phyloP scores from a whole-genome alignment of 30 jellyfish, hydroid and myxozoan genomes.

The Pseudorhiza aurosa region DNA sequence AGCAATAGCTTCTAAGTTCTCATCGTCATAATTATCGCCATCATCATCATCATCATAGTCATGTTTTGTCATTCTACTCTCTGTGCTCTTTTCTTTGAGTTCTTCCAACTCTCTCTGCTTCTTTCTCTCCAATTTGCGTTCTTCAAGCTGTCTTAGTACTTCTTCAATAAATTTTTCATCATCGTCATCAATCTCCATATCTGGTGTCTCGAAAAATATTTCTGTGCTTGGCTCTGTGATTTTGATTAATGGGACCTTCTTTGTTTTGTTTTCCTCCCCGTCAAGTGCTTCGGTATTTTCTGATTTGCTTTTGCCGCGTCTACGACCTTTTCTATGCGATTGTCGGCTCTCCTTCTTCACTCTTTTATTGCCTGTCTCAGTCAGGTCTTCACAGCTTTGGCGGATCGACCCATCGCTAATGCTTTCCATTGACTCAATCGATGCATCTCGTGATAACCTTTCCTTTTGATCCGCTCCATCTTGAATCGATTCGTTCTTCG shows the following conservation, averaged over 20 bases:
- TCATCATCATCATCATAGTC: constrained; percentile 7
- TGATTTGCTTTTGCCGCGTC: background rate
- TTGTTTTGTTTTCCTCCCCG: constrained; percentile 3
- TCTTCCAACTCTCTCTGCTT: constrained; percentile 44
- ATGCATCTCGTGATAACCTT: background rate
- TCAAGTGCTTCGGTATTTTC: background rate
- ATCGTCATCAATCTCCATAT: constrained; percentile 57
- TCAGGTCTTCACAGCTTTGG: background rate
- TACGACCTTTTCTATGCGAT: constrained; percentile 11
- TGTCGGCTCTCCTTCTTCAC: constrained; percentile 1
- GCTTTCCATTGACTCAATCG: background rate
- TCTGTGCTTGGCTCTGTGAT: constrained; percentile 72
- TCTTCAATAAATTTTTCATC: constrained; percentile 69
- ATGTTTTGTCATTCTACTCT: background rate
- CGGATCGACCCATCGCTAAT: background rate
- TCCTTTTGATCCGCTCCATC: background rate
- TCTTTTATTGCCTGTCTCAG: constrained; percentile 1
- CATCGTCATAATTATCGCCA: too few species aligned
- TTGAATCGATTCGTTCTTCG: background rate
- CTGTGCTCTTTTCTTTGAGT: constrained; percentile 13
- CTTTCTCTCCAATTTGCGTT: constrained; percentile 29
- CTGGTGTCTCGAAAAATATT: constrained; percentile 49
- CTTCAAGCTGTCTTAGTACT: constrained; percentile 50
- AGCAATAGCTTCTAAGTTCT: too few species aligned
- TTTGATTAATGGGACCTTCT: constrained; percentile 64